A percentile compares a stretch with the other conserved stretches of the same genome.
These are phyloP conservation scores for Drosophila nannoptera DNA, from an alignment of 1,140 invertebrate genomes.

Conservation along the genomic window DNA sequence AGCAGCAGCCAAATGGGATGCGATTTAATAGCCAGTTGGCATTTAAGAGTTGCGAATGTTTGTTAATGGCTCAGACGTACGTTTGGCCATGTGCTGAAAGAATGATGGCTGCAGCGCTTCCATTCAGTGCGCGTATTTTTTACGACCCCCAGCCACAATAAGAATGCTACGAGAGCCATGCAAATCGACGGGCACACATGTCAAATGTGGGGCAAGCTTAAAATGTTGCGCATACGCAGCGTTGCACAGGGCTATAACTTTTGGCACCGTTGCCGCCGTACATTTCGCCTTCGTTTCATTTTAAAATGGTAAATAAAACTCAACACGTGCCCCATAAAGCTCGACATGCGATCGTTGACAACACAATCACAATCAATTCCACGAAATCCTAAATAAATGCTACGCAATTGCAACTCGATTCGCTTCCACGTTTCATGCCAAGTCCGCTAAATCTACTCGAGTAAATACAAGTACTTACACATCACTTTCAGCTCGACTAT, in stretches of 20 bases:
- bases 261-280: neutral
- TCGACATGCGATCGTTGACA: conserved; percentile 23
- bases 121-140: conserved; percentile 25
- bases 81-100: conserved; percentile 11
- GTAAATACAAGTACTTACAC: conserved; percentile 85
- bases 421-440: neutral
- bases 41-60: conserved; percentile 41
- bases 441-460: conserved; percentile 13
- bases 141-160: conserved; percentile 29
- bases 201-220: conserved; percentile 35
- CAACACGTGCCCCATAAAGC: conserved; percentile 44
- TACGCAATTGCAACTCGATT: conserved; percentile 1
- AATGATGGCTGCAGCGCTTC: conserved; percentile 16
- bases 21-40: conserved; percentile 47
- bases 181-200: conserved; percentile 28
- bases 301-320: conserved; percentile 26
- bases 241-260: conserved; percentile 33
- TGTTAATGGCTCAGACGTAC: conserved; percentile 40
- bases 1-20: conserved; percentile 24
- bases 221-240: conserved; percentile 43
- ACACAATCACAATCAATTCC: conserved; percentile 33
- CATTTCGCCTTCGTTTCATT: neutral
- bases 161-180: conserved; percentile 24
- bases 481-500: conserved; percentile 90
- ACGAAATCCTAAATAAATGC: conserved; percentile 35